phyloP scores from a whole-genome alignment of 2,113 vertebrate genomes.

The Megaceryle torquata region DNA sequence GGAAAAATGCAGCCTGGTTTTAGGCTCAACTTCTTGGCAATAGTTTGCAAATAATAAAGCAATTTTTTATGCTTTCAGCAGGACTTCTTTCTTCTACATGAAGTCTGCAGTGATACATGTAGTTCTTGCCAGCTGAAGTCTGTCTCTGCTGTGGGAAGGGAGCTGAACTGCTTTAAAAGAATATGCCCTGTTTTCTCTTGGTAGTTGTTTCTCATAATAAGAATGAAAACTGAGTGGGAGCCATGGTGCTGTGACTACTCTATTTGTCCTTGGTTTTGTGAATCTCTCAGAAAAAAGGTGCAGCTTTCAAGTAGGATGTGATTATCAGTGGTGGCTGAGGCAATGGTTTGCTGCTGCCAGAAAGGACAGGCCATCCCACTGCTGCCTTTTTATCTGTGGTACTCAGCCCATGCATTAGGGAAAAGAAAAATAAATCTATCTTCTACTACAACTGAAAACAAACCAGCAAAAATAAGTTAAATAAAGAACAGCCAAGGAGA shows the following conservation, averaged over 20 bases:
- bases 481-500: neutral
- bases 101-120: neutral
- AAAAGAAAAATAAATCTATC: neutral
- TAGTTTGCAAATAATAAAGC: neutral
- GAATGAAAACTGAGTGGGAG: neutral
- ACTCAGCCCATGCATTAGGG: neutral
- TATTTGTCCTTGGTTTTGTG: neutral
- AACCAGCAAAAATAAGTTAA: neutral
- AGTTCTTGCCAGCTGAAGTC: neutral
- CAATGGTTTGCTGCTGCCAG: neutral
- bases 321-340: neutral
- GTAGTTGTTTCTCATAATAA: neutral
- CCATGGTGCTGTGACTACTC: neutral
- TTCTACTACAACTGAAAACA: neutral
- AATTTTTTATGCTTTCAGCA: neutral
- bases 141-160: neutral
- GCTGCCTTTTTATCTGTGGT: neutral
- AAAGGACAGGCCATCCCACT: neutral
- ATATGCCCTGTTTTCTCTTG: neutral
- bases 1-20: neutral
- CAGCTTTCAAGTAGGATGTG: neutral
- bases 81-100: neutral
- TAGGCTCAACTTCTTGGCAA: neutral
- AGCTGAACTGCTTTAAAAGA: neutral
- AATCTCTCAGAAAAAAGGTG: neutral